Percentiles rank a stretch among this genome's conserved stretches.
phyloP scores from a whole-genome alignment of 2,888 invertebrate genomes.

The Nomada lathburiana region DNA sequence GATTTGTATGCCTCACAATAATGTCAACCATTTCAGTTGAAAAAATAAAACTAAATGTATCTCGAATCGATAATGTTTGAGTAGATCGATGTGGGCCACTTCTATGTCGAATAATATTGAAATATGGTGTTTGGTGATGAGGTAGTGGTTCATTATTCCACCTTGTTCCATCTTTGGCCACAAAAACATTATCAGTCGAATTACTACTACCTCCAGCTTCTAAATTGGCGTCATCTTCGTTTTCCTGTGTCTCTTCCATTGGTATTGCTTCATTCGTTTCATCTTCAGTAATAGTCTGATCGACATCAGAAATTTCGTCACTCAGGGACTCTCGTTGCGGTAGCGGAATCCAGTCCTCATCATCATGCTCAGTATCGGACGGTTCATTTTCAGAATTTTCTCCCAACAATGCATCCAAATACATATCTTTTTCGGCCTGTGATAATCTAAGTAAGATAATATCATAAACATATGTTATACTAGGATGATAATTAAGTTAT shows the following conservation, averaged over 20 bases:
- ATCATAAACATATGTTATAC: not conserved
- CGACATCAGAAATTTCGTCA: not conserved
- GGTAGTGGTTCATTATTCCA: slow-evolving; percentile 47
- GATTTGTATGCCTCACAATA: slow-evolving; percentile 54
- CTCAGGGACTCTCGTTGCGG: not conserved
- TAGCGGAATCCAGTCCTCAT: not conserved
- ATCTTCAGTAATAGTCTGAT: not conserved
- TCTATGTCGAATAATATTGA: slow-evolving; percentile 54
- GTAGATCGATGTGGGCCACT: slow-evolving; percentile 47
- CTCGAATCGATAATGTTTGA: slow-evolving; percentile 40
- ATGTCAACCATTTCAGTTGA: slow-evolving; percentile 45
- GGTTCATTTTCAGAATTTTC: not conserved
- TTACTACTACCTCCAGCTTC: not conserved
- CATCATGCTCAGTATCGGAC: not conserved
- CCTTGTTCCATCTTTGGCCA: slow-evolving; percentile 58
- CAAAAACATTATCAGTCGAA: not conserved
- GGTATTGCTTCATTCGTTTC: not conserved
- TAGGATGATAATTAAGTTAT: not conserved
- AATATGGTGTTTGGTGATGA: slow-evolving; percentile 50
- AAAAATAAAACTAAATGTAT: slow-evolving; percentile 45
- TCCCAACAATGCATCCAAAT: not conserved
- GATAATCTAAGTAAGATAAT: not conserved
- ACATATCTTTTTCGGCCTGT: not conserved
- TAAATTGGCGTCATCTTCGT: not conserved
- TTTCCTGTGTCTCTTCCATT: not conserved